Percentiles rank a stretch among this genome's conserved stretches.
phyloP scores from a whole-genome alignment of 2,113 vertebrate species.

The Toxotes jaculatrix region DNA sequence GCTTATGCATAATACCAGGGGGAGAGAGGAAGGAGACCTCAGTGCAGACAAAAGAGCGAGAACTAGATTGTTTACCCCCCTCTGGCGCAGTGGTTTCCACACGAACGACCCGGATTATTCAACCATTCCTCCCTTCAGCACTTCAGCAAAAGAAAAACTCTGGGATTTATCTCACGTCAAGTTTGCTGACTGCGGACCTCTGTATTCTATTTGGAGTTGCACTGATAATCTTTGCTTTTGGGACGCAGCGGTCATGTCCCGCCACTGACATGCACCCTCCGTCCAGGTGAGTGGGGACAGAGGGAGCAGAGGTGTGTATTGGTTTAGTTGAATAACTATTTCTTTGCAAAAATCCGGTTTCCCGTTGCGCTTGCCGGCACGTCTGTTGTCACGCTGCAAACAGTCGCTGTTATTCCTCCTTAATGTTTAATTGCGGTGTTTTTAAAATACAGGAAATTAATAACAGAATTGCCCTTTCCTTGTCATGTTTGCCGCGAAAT shows the following conservation, averaged over 20 bases:
- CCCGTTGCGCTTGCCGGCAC: constrained; percentile 7
- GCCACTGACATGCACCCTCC: constrained; percentile 58
- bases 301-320: neutral
- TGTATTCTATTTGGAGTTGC: constrained; percentile 8
- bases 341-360: neutral
- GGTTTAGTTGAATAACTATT: too few relatives aligned
- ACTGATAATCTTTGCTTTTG: neutral
- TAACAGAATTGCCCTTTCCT: neutral
- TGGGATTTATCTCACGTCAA: constrained; percentile 22
- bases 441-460: neutral
- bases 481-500: neutral
- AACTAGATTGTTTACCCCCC: constrained; percentile 40
- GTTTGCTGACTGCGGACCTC: neutral
- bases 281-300: constrained; percentile 62
- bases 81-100: neutral
- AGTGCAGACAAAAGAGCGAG: constrained; percentile 27
- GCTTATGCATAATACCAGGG: neutral
- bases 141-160: too few relatives aligned
- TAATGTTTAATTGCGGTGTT: neutral
- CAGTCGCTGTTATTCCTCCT: neutral
- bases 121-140: neutral
- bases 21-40: constrained; percentile 19
- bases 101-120: constrained; percentile 18
- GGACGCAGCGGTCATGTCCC: constrained; percentile 38
- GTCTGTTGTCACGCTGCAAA: constrained; percentile 37